Conservation (phyloP, 1,140 invertebrate species). For the Bombus confusus region DNA sequence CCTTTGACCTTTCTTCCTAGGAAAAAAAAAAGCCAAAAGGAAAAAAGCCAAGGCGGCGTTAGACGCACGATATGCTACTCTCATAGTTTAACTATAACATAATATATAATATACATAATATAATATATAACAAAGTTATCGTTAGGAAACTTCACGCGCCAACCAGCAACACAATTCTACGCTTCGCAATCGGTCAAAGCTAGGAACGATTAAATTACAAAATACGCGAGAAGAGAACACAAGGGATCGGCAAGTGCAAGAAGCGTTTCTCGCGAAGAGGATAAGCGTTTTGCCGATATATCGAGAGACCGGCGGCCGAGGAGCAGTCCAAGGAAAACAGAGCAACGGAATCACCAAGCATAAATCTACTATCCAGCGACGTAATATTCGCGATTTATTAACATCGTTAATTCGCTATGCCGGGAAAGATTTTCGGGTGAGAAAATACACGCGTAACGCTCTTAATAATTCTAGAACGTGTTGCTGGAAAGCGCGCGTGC, state of each 20-base stretch:
- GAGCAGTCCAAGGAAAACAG: neutral
- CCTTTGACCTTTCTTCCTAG: no score
- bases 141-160: no score
- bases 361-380: constrained; percentile 3
- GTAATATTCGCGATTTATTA: neutral
- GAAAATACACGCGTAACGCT: neutral
- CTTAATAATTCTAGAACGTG: neutral
- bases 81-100: no score
- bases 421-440: neutral
- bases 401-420: neutral
- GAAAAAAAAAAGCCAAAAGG: no score
- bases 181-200: no score
- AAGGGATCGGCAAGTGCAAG: no score
- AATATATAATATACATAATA: no score
- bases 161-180: no score
- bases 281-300: constrained; percentile 18
- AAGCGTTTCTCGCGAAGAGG: neutral
- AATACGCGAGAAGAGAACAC: neutral
- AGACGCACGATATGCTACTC: no score
- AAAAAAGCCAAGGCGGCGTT: no score
- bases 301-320: neutral
- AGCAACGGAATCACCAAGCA: neutral
- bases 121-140: no score
- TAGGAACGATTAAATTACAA: neutral
- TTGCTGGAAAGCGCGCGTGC: neutral